phyloP scores from a whole-genome alignment of 2,888 invertebrate genomes.

The Taphrorychus bicolor region DNA sequence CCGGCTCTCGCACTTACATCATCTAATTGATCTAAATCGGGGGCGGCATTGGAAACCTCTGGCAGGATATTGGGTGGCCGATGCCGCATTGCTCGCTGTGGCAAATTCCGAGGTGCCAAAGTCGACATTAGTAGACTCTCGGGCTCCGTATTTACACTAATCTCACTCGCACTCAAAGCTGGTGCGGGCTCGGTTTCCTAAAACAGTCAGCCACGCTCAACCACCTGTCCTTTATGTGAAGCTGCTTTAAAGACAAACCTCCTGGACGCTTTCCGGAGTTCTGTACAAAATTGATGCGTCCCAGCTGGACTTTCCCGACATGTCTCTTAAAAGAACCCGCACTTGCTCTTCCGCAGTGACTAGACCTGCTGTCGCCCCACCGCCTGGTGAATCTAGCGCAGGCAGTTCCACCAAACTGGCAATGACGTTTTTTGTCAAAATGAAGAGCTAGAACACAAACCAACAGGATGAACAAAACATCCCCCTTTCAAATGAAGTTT shows the following conservation, averaged over 20 bases:
- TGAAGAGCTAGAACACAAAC: constrained; percentile 76
- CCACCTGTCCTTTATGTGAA: background rate
- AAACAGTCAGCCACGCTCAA: background rate
- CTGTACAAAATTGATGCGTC: constrained; percentile 91
- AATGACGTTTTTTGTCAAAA: constrained; percentile 82
- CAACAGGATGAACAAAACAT: background rate
- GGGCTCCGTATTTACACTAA: constrained; percentile 49
- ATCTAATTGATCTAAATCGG: constrained; percentile 90
- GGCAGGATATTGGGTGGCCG: constrained; percentile 80
- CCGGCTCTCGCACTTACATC: constrained; percentile 80
- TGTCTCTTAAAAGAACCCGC: constrained; percentile 85
- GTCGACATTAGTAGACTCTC: constrained; percentile 54
- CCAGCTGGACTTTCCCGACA: constrained; percentile 96
- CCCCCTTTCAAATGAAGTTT: background rate
- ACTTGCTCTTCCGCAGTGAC: constrained; percentile 80
- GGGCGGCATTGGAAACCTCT: constrained; percentile 79
- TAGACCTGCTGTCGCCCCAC: constrained; percentile 77
- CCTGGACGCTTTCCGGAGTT: constrained; percentile 65
- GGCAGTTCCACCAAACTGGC: constrained; percentile 91
- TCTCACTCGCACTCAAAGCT: constrained; percentile 9
- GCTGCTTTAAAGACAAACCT: background rate
- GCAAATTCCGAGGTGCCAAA: constrained; percentile 54
- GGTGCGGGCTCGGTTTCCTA: constrained; percentile 16
- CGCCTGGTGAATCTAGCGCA: constrained; percentile 79
- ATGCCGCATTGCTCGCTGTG: constrained; percentile 74